Base-by-base conservation (phyloP, 2,888 invertebrate genomes). In the Lycaena phlaeas region DNA sequence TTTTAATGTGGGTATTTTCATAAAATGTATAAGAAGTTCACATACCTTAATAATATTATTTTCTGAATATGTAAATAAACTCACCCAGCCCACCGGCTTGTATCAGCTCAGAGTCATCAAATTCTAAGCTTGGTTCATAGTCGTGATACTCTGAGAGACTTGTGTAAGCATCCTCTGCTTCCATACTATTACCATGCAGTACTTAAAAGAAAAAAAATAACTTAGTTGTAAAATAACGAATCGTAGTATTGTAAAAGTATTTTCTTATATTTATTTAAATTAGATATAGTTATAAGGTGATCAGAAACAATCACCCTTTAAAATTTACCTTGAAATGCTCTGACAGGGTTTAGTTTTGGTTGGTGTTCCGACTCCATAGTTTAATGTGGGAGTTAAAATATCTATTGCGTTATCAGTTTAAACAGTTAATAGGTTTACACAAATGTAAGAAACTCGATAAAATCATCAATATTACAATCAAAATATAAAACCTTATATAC, bases 101-200 rank as follows among this genome's bases (percentile, higher is more conserved):
- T 58, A 89, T 89, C 43, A 95, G 76, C 81, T 97, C 97, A 9
- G 95, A 93, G 74, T 97, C 97, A 84, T 98, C 97, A 84, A 97
- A 97, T 74, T 97, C 97, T 67, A 97, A 86, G 77, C 95, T 94
- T 9, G 97, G 97, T 71, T 98, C 97, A 70, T 96, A 94, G 78
- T 96, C 96, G 68, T 95, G 95, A 68, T 90, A 92, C 76, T 95
- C 96, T 22, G 95, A 95, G 44, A 96, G 86, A 73, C 96, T 96
- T 38, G 94, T 93, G 68, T 92, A 91, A 5, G 91, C 88, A 61
- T 95, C 95, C 49, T 95, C 93, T 44, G 85, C 78, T 52, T 88
- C 87, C 43, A 56, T 50, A 43, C 50, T 61, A 49, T 53, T 61
- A 27, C 70, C 75, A 50, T 79, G 74, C 2, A 75, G 62, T 51